These are phyloP conservation scores for Microctenopoma steveboyesi DNA, from an alignment of 2,797 vertebrate genomes.

Conservation along the genomic window DNA sequence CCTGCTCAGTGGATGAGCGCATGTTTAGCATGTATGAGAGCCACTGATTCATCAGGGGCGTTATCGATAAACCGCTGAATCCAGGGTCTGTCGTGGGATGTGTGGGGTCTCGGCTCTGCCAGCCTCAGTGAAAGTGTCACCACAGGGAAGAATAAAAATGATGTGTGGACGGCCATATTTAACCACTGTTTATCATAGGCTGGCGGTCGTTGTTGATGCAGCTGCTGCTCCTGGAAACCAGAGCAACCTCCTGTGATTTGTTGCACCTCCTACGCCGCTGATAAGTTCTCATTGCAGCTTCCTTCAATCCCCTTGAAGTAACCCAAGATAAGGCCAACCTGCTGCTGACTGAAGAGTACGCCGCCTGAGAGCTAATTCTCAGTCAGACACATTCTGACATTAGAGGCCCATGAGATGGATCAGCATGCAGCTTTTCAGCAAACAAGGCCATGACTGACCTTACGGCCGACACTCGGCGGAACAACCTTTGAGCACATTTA, in stretches of 20 bases:
- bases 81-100: background rate
- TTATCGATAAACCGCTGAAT: conserved; percentile 11
- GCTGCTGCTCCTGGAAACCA: conserved; percentile 18
- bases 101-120: conserved; percentile 12
- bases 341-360: conserved; percentile 23
- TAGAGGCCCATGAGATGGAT: conserved; percentile 56
- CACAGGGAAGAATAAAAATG: conserved; percentile 42
- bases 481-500: conserved; percentile 22
- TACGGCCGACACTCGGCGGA: conserved; percentile 22
- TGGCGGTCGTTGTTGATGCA: conserved; percentile 7
- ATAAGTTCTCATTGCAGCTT: conserved; percentile 37
- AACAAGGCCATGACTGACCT: conserved; percentile 59
- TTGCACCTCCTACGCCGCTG: background rate
- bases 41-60: conserved; percentile 31
- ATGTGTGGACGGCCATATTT: conserved; percentile 18
- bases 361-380: conserved; percentile 34
- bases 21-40: conserved; percentile 6
- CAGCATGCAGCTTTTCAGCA: conserved; percentile 53
- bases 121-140: conserved; percentile 23
- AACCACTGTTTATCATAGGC: background rate
- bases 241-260: conserved; percentile 21
- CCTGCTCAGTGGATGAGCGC: conserved; percentile 7
- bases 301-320: conserved; percentile 44
- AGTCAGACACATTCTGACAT: conserved; percentile 48
- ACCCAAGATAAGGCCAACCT: conserved; percentile 44